phyloP scores from a whole-genome alignment of 2,888 invertebrate species.

The Epinotia bilunana region DNA sequence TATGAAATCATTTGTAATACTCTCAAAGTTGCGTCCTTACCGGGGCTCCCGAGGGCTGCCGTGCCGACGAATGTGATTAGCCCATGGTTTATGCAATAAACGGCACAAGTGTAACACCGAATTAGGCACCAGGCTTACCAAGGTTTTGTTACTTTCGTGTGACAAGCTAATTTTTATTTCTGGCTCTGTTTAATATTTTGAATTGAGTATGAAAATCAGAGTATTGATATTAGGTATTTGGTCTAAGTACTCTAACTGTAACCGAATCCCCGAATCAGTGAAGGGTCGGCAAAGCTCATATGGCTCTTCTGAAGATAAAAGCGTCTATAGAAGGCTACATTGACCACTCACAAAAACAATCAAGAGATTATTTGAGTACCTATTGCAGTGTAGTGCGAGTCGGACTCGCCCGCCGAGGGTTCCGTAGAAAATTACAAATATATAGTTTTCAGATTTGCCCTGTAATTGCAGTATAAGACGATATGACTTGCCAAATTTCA shows the following conservation, averaged over 20 bases:
- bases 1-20: slow-evolving; percentile 35
- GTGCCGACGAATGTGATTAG: slow-evolving; percentile 31
- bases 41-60: slow-evolving; percentile 19
- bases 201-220: neutral
- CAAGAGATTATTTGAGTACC: too few relatives aligned
- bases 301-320: neutral
- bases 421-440: too few relatives aligned
- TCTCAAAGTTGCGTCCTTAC: slow-evolving; percentile 34
- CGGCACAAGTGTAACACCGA: neutral
- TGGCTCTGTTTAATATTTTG: neutral
- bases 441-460: too few relatives aligned
- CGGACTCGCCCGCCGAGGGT: too few relatives aligned
- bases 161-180: neutral
- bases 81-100: slow-evolving; percentile 42
- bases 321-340: neutral
- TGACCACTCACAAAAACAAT: too few relatives aligned
- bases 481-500: too few relatives aligned
- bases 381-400: too few relatives aligned
- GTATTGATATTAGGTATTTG: neutral
- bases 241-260: neutral
- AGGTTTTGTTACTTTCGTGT: neutral
- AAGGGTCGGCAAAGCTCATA: neutral
- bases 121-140: neutral
- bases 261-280: neutral
- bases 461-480: too few relatives aligned